Conservation (phyloP, 1,140 invertebrate genomes). For the Pseudomyrmex cubaensis region DNA sequence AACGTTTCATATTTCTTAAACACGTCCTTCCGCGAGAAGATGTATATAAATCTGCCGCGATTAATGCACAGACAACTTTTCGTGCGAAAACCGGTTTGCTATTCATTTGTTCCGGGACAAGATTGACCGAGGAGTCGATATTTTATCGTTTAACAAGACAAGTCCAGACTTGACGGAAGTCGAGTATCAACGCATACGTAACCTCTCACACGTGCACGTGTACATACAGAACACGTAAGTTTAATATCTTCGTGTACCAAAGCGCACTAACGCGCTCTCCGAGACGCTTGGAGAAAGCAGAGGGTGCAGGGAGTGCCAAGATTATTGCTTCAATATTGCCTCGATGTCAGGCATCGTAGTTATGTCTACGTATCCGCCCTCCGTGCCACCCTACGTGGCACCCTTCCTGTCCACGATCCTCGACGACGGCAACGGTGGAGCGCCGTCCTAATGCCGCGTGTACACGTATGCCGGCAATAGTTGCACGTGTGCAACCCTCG, state of each 20-base stretch:
- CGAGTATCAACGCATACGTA: conserved; percentile 40
- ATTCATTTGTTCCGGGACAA: conserved; percentile 62
- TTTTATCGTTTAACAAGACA: conserved; percentile 51
- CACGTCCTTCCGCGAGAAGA: too few relatives aligned
- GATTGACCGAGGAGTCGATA: conserved; percentile 30
- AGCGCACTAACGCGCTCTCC: conserved; percentile 53
- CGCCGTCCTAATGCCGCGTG: conserved; percentile 39
- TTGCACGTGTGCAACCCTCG: conserved; percentile 57
- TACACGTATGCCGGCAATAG: conserved; percentile 68
- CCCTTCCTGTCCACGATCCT: conserved; percentile 33
- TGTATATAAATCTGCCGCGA: neutral
- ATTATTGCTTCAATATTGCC: conserved; percentile 84
- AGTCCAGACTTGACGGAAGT: neutral
- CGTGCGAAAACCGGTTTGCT: conserved; percentile 36
- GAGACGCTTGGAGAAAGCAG: conserved; percentile 1
- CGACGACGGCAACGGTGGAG: neutral
- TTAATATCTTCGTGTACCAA: conserved; percentile 78
- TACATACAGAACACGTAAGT: conserved; percentile 68
- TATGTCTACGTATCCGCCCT: conserved; percentile 73
- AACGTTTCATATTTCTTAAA: neutral
- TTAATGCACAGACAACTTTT: neutral
- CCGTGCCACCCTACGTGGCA: neutral
- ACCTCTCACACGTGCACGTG: neutral
- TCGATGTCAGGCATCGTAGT: conserved; percentile 78
- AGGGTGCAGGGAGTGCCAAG: conserved; percentile 60